These are phyloP conservation scores for Pseudomyrmex cubaensis DNA, from an alignment of 1,140 invertebrate genomes.

Conservation along the genomic window DNA sequence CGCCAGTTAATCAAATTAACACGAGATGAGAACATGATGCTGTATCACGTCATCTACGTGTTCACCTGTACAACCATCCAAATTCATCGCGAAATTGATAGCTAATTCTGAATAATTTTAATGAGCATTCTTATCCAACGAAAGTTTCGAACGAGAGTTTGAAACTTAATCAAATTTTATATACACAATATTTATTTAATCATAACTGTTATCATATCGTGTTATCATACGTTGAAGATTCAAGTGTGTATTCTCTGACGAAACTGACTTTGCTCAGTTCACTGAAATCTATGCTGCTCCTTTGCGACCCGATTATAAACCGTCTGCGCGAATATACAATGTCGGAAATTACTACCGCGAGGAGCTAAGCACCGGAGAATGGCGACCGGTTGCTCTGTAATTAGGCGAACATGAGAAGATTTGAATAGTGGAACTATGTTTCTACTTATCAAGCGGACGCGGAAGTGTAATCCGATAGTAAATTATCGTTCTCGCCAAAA, in stretches of 20 bases:
- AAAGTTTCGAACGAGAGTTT: not conserved
- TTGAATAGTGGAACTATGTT: constrained; percentile 48
- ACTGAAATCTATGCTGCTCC: constrained; percentile 54
- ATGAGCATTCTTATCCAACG: too few relatives aligned
- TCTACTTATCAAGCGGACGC: constrained; percentile 36
- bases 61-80: not conserved
- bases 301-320: constrained; percentile 54
- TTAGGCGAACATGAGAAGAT: constrained; percentile 58
- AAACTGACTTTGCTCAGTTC: constrained; percentile 15
- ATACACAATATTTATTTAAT: constrained; percentile 10
- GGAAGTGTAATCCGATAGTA: constrained; percentile 26
- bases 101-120: too few relatives aligned
- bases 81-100: not conserved
- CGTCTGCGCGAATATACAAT: constrained; percentile 42
- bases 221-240: not conserved
- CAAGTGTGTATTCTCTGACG: constrained; percentile 2
- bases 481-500: too few relatives aligned
- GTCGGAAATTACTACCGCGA: constrained; percentile 59
- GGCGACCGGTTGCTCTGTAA: constrained; percentile 51
- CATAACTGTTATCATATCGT: not conserved
- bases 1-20: constrained; percentile 39
- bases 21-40: constrained; percentile 13
- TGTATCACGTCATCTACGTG: constrained; percentile 12
- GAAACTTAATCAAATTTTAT: not conserved
- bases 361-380: constrained; percentile 54